phyloP scores from a whole-genome alignment of 2,113 vertebrate genomes.

The Seriola quinqueradiata region DNA sequence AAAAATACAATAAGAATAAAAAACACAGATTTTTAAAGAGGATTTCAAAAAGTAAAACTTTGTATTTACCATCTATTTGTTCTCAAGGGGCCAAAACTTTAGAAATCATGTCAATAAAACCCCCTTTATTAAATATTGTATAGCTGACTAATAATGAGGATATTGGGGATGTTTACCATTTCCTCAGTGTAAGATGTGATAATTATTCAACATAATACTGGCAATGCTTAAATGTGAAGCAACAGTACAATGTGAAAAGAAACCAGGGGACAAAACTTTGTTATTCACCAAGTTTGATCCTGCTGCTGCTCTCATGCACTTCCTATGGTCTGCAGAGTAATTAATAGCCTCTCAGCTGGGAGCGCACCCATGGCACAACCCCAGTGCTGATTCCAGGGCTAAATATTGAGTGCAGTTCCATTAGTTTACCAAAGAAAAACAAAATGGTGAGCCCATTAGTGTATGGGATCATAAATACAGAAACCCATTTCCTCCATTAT shows the following conservation, averaged over 20 bases:
- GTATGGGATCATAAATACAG: slow-evolving; percentile 21
- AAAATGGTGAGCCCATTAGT: slow-evolving; percentile 20
- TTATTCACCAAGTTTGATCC: neutral
- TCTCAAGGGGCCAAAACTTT: no score
- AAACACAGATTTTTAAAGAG: no score
- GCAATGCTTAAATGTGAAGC: no score
- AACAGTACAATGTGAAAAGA: neutral
- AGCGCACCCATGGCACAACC: neutral
- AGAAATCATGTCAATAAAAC: no score
- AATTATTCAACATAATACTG: no score
- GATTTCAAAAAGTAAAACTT: no score
- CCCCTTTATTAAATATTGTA: no score
- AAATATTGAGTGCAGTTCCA: slow-evolving; percentile 5
- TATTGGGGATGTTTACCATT: no score
- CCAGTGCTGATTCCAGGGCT: slow-evolving; percentile 9
- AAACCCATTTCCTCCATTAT: slow-evolving; percentile 38
- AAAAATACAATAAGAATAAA: no score
- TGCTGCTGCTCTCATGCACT: neutral
- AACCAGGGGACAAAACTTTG: neutral
- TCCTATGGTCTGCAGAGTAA: slow-evolving; percentile 26
- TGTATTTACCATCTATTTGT: no score
- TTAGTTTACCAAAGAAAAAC: slow-evolving; percentile 36
- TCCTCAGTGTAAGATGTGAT: no score
- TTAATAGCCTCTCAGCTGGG: slow-evolving; percentile 16
- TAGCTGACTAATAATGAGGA: no score